These are phyloP conservation scores for Melangyna quadrimaculata DNA, from an alignment of 2,888 invertebrate genomes.

Conservation along the genomic window DNA sequence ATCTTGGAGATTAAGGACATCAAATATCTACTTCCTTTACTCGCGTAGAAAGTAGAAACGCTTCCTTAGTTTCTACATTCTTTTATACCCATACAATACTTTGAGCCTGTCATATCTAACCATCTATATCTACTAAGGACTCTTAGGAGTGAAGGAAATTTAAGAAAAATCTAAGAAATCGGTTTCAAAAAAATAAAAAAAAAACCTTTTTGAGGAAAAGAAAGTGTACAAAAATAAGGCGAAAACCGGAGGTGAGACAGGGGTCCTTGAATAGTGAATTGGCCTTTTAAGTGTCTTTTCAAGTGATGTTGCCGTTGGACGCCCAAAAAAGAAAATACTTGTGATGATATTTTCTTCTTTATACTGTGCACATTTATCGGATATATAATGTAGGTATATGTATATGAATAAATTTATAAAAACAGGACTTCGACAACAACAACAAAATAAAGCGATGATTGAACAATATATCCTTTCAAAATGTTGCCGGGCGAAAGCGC, in stretches of 20 bases:
- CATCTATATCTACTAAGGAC: not conserved
- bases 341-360: slow-evolving; percentile 18
- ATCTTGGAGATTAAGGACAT: slow-evolving; percentile 8
- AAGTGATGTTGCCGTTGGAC: slow-evolving; percentile 55
- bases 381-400: not conserved
- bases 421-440: slow-evolving; percentile 54
- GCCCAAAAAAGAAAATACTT: slow-evolving; percentile 39
- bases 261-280: slow-evolving; percentile 51
- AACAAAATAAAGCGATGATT: slow-evolving; percentile 58
- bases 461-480: slow-evolving; percentile 57
- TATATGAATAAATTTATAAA: not conserved
- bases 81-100: slow-evolving; percentile 14
- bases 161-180: not conserved
- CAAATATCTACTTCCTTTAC: not conserved
- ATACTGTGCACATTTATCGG: slow-evolving; percentile 17
- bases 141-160: slow-evolving; percentile 24
- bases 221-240: not conserved
- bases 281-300: slow-evolving; percentile 58
- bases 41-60: not conserved
- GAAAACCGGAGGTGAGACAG: not conserved
- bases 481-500: slow-evolving; percentile 28
- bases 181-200: not conserved
- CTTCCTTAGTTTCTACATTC: not conserved
- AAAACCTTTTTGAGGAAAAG: not conserved
- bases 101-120: not conserved